Percentiles rank a stretch among this genome's conserved stretches.
Evolutionary conservation across 1,140 invertebrate species (phyloP).

Genomic region (Hypsibius dujardini): DNA sequence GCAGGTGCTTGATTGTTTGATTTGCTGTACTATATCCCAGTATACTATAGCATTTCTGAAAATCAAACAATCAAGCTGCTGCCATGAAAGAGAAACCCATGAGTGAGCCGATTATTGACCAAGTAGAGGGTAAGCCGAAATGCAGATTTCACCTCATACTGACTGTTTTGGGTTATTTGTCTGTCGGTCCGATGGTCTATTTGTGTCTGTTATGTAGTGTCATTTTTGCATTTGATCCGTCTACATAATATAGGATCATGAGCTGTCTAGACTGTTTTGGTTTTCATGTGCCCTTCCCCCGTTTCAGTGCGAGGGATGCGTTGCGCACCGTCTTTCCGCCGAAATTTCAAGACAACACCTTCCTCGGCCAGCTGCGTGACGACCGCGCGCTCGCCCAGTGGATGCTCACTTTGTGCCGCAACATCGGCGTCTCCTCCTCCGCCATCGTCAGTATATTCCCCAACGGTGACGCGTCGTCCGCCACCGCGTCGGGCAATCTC

Average conservation of each 20-base stretch:
- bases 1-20: too few species aligned
- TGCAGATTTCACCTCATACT: conserved; percentile 22
- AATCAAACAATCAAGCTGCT: too few species aligned
- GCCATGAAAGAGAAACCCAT: too few species aligned
- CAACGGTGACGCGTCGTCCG: not conserved
- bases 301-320: conserved; percentile 69
- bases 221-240: too few species aligned
- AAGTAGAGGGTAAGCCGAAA: not conserved
- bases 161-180: conserved; percentile 18
- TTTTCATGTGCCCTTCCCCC: conserved; percentile 21
- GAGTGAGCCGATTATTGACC: too few species aligned
- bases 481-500: not conserved
- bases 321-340: conserved; percentile 89
- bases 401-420: conserved; percentile 17
- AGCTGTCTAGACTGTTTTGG: too few species aligned
- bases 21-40: too few species aligned
- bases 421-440: not conserved
- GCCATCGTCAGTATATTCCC: not conserved
- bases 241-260: too few species aligned
- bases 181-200: not conserved
- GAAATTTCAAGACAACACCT: conserved; percentile 82
- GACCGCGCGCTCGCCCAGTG: conserved; percentile 38
- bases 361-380: conserved; percentile 65
- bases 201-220: not conserved
- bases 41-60: too few species aligned